phyloP scores from a whole-genome alignment of 2,888 invertebrate species.

The Marasmarcha lunaedactyla region DNA sequence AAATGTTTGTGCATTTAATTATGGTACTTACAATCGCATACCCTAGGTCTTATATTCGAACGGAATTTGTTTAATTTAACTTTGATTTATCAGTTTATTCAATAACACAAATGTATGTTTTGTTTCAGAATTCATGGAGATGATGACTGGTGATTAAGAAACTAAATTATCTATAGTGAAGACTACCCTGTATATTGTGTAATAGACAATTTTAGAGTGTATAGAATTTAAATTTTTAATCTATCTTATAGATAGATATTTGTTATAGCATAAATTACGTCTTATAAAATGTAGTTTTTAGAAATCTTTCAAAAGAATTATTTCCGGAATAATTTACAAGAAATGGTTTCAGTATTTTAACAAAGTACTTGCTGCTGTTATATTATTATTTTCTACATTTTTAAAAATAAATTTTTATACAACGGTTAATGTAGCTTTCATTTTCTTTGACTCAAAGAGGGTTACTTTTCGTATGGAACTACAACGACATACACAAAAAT shows the following conservation, averaged over 20 bases:
- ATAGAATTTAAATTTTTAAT: constrained; percentile 18
- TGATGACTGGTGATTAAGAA: constrained; percentile 90
- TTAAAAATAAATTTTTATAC: neutral
- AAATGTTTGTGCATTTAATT: no score
- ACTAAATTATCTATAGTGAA: constrained; percentile 55
- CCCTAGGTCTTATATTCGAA: no score
- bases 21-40: no score
- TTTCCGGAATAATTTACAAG: constrained; percentile 55
- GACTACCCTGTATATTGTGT: constrained; percentile 38
- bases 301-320: constrained; percentile 48
- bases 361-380: no score
- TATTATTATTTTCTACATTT: no score
- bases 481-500: no score
- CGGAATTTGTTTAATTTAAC: no score
- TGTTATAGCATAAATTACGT: constrained; percentile 15
- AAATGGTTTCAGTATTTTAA: constrained; percentile 25
- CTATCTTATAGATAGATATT: constrained; percentile 56
- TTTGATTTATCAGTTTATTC: no score
- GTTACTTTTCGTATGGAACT: no score
- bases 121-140: constrained; percentile 90
- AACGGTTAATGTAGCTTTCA: neutral
- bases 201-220: constrained; percentile 1
- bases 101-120: constrained; percentile 15
- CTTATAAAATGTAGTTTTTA: constrained; percentile 22
- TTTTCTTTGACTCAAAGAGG: no score